Evolutionary conservation across 1,140 invertebrate genomes (phyloP).

Genomic region (Trialeurodes vaporariorum): DNA sequence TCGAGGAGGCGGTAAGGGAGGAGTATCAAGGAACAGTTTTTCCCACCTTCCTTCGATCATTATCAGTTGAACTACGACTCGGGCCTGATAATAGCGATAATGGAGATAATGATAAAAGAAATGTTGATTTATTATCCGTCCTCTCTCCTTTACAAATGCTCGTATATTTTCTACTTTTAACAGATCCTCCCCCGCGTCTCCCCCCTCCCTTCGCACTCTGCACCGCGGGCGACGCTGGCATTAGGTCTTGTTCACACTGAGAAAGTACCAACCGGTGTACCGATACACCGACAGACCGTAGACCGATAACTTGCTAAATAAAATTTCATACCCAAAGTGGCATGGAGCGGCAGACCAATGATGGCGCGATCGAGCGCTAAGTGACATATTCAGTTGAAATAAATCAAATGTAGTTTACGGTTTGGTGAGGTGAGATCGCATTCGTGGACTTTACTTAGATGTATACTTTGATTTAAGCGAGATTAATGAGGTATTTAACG

Average conservation of each 20-base stretch:
- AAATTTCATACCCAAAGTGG: too few species aligned
- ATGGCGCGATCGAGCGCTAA: too few species aligned
- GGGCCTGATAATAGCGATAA: background rate
- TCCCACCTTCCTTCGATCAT: background rate
- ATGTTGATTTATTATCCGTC: background rate
- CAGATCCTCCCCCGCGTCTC: background rate
- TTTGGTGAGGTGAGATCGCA: too few species aligned
- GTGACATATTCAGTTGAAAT: too few species aligned
- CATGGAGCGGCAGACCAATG: too few species aligned
- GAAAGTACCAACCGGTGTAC: too few species aligned
- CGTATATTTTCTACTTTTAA: background rate
- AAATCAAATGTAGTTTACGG: too few species aligned
- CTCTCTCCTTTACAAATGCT: background rate
- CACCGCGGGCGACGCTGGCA: background rate
- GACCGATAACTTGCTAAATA: too few species aligned
- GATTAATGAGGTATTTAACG: too few species aligned
- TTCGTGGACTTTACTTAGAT: too few species aligned
- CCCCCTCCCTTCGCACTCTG: background rate
- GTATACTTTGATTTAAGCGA: too few species aligned
- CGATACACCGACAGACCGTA: too few species aligned
- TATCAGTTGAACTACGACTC: background rate
- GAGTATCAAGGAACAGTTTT: background rate
- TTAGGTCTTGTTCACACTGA: background rate
- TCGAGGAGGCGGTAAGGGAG: background rate
- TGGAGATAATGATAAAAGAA: conserved; percentile 1